Percentiles rank a stretch among this genome's conserved stretches.
phyloP scores from a whole-genome alignment of 37 sponge, comb jelly and placozoan species.

The Mnemiopsis leidyi region DNA sequence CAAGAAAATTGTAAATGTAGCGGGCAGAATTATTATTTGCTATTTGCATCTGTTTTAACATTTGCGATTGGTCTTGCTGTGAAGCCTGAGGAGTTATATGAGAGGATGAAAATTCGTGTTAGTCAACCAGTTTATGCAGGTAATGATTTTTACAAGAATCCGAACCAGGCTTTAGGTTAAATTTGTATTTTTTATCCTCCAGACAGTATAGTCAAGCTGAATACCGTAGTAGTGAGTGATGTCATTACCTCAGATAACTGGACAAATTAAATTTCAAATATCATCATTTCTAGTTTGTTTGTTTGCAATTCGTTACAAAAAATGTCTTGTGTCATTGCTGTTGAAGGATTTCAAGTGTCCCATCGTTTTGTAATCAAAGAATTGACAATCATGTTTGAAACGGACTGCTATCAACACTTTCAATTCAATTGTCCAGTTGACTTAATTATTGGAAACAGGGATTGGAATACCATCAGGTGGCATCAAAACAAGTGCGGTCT shows the following conservation, averaged over 20 bases:
- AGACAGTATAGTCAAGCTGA: no score
- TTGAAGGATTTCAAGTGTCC: constrained; percentile 6
- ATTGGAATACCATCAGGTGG: constrained; percentile 6
- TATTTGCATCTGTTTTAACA: not conserved
- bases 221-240: no score
- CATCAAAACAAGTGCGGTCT: not conserved
- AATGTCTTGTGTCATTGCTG: not conserved
- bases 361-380: constrained; percentile 2
- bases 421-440: not conserved
- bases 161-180: no score
- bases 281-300: not conserved
- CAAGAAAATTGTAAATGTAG: not conserved
- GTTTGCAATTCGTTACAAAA: not conserved
- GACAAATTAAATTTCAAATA: not conserved
- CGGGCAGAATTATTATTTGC: not conserved
- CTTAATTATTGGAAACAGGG: not conserved
- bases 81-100: not conserved
- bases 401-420: not conserved
- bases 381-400: not conserved
- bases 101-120: not conserved
- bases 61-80: not conserved
- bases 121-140: not conserved
- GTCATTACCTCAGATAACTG: no score
- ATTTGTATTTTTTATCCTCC: no score
- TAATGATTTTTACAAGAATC: no score